Evolutionary conservation across 2,113 vertebrate genomes (phyloP).

Genomic region (Tragelaphus imberbis): DNA sequence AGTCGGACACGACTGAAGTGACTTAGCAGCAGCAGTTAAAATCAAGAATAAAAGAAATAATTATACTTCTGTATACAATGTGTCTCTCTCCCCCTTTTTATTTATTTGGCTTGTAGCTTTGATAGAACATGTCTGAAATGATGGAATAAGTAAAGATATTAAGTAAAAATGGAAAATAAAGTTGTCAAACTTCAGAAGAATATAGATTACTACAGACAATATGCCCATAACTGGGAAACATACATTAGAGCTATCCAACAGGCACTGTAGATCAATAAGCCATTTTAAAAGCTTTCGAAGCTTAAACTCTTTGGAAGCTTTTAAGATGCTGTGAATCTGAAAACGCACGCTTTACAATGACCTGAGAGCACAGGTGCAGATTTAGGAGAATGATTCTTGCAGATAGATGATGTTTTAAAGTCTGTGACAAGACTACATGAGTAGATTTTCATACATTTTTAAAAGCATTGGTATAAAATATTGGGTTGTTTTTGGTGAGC

Average conservation of each 20-base stretch:
- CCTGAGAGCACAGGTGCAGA: not conserved
- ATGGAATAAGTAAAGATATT: conserved; percentile 48
- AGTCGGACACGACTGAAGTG: too few relatives aligned
- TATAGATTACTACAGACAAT: conserved; percentile 42
- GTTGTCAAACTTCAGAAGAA: conserved; percentile 43
- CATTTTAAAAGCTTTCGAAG: conserved; percentile 56
- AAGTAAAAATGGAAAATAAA: conserved; percentile 28
- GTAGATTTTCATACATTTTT: not conserved
- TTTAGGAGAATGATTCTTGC: conserved; percentile 7
- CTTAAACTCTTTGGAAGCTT: conserved; percentile 42
- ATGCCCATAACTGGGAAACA: conserved; percentile 35
- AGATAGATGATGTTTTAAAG: conserved; percentile 45
- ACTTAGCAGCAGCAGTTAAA: not conserved
- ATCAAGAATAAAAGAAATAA: conserved; percentile 48
- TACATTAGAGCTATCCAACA: conserved; percentile 40
- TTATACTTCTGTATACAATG: conserved; percentile 26
- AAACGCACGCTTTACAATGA: conserved; percentile 37
- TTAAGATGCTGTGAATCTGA: conserved; percentile 46
- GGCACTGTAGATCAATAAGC: conserved; percentile 14
- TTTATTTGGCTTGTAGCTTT: conserved; percentile 37
- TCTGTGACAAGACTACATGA: not conserved
- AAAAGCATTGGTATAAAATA: conserved; percentile 25
- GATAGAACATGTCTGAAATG: conserved; percentile 49
- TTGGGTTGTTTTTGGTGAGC: not conserved
- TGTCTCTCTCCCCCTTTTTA: not conserved